Evolutionary conservation across 1,140 invertebrate genomes (phyloP).

Genomic region (Planococcus citri): DNA sequence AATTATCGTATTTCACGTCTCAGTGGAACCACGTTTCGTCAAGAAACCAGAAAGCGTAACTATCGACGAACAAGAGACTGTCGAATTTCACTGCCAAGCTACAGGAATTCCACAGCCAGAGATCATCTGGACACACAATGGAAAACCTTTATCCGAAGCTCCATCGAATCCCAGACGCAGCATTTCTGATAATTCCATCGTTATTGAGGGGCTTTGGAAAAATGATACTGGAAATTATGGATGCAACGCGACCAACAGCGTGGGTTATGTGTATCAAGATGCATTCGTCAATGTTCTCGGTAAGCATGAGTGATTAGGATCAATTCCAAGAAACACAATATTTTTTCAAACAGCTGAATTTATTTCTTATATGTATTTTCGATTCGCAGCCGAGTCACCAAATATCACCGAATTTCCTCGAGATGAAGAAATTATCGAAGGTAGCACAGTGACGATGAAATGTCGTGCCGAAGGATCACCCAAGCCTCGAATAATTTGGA

Average conservation of each 20-base stretch:
- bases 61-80: constrained; percentile 80
- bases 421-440: constrained; percentile 68
- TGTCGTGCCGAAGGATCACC: constrained; percentile 92
- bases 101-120: constrained; percentile 75
- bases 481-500: constrained; percentile 88
- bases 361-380: constrained; percentile 25
- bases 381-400: constrained; percentile 73
- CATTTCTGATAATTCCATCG: constrained; percentile 57
- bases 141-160: constrained; percentile 67
- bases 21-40: constrained; percentile 83
- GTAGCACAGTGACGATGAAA: constrained; percentile 63
- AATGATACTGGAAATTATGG: constrained; percentile 94
- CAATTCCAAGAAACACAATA: too few species aligned
- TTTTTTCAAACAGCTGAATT: too few species aligned
- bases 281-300: constrained; percentile 92
- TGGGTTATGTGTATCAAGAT: constrained; percentile 96
- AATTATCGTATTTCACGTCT: too few species aligned
- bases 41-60: constrained; percentile 78
- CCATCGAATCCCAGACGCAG: constrained; percentile 54
- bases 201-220: constrained; percentile 71
- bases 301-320: too few species aligned
- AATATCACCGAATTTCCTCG: constrained; percentile 74
- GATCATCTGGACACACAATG: constrained; percentile 95
- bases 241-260: constrained; percentile 95
- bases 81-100: constrained; percentile 75